Conservation (phyloP, 2,113 vertebrate genomes). For the Scomber scombrus region DNA sequence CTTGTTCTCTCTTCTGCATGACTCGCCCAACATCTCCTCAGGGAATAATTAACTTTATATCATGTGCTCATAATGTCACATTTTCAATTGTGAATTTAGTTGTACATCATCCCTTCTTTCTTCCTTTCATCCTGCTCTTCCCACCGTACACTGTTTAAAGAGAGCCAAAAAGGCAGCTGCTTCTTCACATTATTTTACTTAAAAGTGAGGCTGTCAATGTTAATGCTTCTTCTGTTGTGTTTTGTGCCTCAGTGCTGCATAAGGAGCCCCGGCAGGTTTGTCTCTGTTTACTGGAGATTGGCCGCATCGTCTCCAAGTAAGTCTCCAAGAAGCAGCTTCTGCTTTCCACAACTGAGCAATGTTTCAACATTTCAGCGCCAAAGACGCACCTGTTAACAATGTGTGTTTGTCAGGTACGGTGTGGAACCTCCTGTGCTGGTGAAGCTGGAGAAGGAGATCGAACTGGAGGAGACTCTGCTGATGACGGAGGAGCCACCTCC, state of each 20-base stretch:
- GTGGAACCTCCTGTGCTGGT: conserved; percentile 96
- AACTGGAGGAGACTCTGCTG: conserved; percentile 94
- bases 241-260: conserved; percentile 89
- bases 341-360: no score
- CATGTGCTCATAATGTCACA: conserved; percentile 8
- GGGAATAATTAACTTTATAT: conserved; percentile 22
- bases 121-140: background rate
- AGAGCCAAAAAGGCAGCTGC: conserved; percentile 18
- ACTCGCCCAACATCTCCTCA: conserved; percentile 3
- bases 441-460: conserved; percentile 98
- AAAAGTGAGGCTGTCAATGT: background rate
- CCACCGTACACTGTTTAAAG: no score
- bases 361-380: background rate
- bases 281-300: conserved; percentile 95
- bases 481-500: conserved; percentile 86
- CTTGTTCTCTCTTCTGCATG: conserved; percentile 27
- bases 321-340: conserved; percentile 33
- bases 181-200: background rate
- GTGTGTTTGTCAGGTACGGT: conserved; percentile 86
- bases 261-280: conserved; percentile 98
- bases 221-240: conserved; percentile 11
- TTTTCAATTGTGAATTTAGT: conserved; percentile 10
- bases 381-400: background rate
- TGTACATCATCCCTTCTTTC: background rate
- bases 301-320: conserved; percentile 93